Evolutionary conservation across 2,797 vertebrate species (phyloP).

Genomic region (Cyclopterus lumpus): DNA sequence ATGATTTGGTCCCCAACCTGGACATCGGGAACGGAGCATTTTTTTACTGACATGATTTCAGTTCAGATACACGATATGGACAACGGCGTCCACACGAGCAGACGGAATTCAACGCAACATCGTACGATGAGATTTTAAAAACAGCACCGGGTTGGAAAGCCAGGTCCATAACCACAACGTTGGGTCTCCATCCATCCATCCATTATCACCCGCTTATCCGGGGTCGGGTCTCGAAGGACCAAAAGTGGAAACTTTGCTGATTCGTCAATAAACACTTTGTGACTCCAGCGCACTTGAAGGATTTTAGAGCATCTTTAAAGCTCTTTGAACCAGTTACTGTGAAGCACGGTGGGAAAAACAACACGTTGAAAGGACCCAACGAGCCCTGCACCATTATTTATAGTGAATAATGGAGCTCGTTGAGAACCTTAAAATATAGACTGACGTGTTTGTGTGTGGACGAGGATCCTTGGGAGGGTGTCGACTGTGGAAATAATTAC

Average conservation of each 20-base stretch:
- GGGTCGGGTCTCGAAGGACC: neutral
- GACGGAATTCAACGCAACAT: no score
- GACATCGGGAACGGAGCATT: conserved; percentile 41
- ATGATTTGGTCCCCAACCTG: conserved; percentile 99
- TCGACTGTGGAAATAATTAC: neutral
- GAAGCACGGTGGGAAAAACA: no score
- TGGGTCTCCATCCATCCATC: no score
- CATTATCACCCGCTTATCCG: no score
- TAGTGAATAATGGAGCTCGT: neutral
- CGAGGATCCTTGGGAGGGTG: neutral
- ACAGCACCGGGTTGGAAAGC: no score
- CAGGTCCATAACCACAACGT: no score
- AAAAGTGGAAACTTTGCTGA: conserved; percentile 13
- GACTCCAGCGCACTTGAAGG: conserved; percentile 6
- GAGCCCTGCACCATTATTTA: neutral
- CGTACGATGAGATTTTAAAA: no score
- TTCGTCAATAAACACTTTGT: neutral
- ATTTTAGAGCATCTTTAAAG: neutral
- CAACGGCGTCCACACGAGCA: no score
- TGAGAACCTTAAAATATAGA: neutral
- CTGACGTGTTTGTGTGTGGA: neutral
- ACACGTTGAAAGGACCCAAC: neutral
- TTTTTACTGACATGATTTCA: no score
- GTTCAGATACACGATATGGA: no score
- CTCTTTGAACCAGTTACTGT: conserved; percentile 3